phyloP scores from a whole-genome alignment of 2,888 invertebrate genomes.

The Tachystola acroxantha region DNA sequence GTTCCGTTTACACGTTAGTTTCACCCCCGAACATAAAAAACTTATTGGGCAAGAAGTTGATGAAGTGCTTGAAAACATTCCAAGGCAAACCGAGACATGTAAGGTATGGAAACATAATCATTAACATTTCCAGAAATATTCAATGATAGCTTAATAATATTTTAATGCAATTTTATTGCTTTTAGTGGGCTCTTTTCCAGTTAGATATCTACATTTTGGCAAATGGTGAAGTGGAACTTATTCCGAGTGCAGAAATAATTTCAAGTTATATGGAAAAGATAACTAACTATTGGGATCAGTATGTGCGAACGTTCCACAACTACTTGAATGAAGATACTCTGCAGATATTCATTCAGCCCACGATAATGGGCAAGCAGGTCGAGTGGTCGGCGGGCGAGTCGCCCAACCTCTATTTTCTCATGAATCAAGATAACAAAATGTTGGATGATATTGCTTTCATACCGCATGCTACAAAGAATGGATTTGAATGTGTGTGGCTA shows the following conservation, averaged over 20 bases:
- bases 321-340: conserved; percentile 84
- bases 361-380: conserved; percentile 89
- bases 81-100: conserved; percentile 61
- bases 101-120: conserved; percentile 33
- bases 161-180: conserved; percentile 26
- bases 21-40: conserved; percentile 67
- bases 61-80: conserved; percentile 67
- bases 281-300: conserved; percentile 81
- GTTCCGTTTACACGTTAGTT: conserved; percentile 72
- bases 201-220: conserved; percentile 73
- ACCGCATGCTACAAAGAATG: conserved; percentile 73
- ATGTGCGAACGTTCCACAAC: conserved; percentile 82
- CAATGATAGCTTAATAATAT: neutral
- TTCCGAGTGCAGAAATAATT: conserved; percentile 81
- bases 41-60: conserved; percentile 59
- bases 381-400: conserved; percentile 86
- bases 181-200: conserved; percentile 80
- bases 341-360: conserved; percentile 88
- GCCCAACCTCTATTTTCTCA: conserved; percentile 83
- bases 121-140: too few species aligned
- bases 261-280: conserved; percentile 79
- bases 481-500: conserved; percentile 79
- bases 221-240: conserved; percentile 60
- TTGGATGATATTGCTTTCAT: conserved; percentile 76
- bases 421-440: conserved; percentile 82